A percentile compares a stretch with the other conserved stretches of the same genome.
Evolutionary conservation across 2,113 vertebrate genomes (phyloP).

Genomic region (Lophius piscatorius): DNA sequence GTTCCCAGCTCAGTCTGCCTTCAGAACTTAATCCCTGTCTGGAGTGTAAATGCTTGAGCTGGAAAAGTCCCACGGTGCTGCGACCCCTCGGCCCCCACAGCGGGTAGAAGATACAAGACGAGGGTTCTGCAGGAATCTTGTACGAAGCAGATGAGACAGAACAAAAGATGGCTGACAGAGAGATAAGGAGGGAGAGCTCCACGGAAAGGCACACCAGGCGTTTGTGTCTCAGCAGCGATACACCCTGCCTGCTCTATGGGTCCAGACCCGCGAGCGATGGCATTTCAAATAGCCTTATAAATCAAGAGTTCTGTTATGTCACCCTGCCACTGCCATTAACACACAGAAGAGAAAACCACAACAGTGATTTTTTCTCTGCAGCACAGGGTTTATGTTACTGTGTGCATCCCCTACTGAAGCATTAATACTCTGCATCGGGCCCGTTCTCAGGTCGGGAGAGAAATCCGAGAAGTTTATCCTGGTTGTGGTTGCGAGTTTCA

Average conservation of each 20-base stretch:
- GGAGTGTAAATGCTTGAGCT: conserved; percentile 29
- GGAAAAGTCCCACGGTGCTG: conserved; percentile 40
- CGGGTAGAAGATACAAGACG: conserved; percentile 37
- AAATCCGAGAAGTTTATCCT: conserved; percentile 57
- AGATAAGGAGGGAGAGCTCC: conserved; percentile 38
- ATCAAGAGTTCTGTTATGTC: conserved; percentile 82
- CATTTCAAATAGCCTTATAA: conserved; percentile 81
- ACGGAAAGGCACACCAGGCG: conserved; percentile 59
- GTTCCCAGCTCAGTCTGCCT: conserved; percentile 36
- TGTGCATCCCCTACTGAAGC: conserved; percentile 68
- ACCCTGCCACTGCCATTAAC: conserved; percentile 76
- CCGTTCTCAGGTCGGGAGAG: conserved; percentile 38
- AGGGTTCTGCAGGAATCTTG: conserved; percentile 25
- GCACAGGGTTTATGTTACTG: conserved; percentile 57
- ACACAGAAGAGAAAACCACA: conserved; percentile 68
- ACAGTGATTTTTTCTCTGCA: conserved; percentile 24
- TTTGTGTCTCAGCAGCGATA: conserved; percentile 69
- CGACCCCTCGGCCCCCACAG: conserved; percentile 22
- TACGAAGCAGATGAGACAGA: conserved; percentile 50
- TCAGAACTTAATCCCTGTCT: conserved; percentile 41
- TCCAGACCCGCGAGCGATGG: conserved; percentile 68
- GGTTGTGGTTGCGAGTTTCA: conserved; percentile 25
- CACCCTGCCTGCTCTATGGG: conserved; percentile 65
- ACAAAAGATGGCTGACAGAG: conserved; percentile 48
- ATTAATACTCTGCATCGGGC: conserved; percentile 55